Percentiles rank a stretch among this genome's conserved stretches.
phyloP scores from a whole-genome alignment of 2,888 invertebrate genomes.

The Nowickia ferox region DNA sequence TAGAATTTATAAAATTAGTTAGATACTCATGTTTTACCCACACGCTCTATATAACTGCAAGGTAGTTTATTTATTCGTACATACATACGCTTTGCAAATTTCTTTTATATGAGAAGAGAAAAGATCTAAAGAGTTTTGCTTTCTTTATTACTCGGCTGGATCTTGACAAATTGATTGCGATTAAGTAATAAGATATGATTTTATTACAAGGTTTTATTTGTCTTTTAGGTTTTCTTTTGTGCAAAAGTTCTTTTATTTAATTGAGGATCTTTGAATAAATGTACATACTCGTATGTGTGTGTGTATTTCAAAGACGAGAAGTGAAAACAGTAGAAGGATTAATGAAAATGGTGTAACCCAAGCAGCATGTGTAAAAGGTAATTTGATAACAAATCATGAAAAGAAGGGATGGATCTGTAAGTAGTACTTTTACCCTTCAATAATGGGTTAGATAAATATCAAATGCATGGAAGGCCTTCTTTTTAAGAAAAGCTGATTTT shows the following conservation, averaged over 20 bases:
- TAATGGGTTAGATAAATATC: constrained; percentile 60
- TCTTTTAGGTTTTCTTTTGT: constrained; percentile 6
- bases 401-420: constrained; percentile 53
- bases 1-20: constrained; percentile 63
- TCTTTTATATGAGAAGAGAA: constrained; percentile 17
- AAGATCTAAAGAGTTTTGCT: constrained; percentile 29
- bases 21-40: constrained; percentile 60
- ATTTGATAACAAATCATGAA: constrained; percentile 57
- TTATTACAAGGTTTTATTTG: constrained; percentile 26
- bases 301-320: constrained; percentile 29
- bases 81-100: constrained; percentile 29
- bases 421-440: constrained; percentile 28
- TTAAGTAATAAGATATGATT: constrained; percentile 70
- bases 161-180: constrained; percentile 71
- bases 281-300: not conserved
- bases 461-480: constrained; percentile 4
- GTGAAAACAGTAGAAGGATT: constrained; percentile 45
- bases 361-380: constrained; percentile 66
- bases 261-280: constrained; percentile 15
- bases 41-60: constrained; percentile 61
- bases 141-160: constrained; percentile 1
- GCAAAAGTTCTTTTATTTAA: constrained; percentile 29
- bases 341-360: constrained; percentile 51
- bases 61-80: constrained; percentile 16
- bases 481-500: constrained; percentile 52